Evolutionary conservation across 2,113 vertebrate genomes (phyloP).

Genomic region (Pionites leucogaster): DNA sequence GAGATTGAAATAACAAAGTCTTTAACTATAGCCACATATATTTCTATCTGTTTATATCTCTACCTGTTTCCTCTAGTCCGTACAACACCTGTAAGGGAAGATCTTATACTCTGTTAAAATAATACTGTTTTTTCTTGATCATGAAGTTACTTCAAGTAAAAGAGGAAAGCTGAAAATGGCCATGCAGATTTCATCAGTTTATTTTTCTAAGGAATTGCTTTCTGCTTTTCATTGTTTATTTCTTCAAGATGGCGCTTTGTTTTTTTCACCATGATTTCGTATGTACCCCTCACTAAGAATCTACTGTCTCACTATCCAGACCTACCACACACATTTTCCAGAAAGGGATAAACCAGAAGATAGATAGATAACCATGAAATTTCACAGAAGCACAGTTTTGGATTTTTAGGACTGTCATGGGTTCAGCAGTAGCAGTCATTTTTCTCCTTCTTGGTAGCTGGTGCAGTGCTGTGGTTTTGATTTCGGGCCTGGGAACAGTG

Average conservation of each 20-base stretch:
- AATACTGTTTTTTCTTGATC: not conserved
- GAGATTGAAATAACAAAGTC: not conserved
- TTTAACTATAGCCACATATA: not conserved
- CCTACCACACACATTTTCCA: not conserved
- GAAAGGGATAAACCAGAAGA: not conserved
- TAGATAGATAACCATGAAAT: not conserved
- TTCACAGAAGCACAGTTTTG: not conserved
- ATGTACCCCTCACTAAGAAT: not conserved
- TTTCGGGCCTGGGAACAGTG: too few relatives aligned
- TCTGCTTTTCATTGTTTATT: not conserved
- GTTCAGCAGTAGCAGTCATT: too few relatives aligned
- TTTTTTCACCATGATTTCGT: not conserved
- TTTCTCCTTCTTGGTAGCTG: too few relatives aligned
- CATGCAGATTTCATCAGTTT: not conserved
- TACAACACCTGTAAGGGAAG: not conserved
- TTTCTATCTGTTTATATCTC: not conserved
- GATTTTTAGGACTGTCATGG: not conserved
- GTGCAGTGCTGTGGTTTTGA: too few relatives aligned
- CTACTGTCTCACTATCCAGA: not conserved
- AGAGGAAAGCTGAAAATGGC: not conserved
- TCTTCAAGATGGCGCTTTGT: not conserved
- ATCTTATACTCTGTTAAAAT: not conserved
- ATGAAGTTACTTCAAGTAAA: not conserved
- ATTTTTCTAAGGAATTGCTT: not conserved
- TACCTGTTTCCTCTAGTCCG: not conserved